These are phyloP conservation scores for Dolomedes plantarius DNA, from an alignment of 2,888 invertebrate genomes.

Conservation along the genomic window DNA sequence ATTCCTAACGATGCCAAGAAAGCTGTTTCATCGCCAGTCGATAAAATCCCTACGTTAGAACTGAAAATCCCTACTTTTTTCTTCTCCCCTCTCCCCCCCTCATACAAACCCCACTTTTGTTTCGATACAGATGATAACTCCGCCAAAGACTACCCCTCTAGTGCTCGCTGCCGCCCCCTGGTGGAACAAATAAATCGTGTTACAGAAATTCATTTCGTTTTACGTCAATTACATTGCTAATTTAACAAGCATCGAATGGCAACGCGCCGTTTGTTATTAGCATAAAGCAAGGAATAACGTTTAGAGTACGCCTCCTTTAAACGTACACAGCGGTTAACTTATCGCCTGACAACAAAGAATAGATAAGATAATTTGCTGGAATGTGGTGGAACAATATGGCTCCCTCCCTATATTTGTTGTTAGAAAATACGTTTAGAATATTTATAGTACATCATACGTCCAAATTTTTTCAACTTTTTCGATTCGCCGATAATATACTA, in stretches of 20 bases:
- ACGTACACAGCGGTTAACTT: too few species aligned
- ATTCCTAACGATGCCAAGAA: slow-evolving; percentile 5
- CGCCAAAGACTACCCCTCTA: slow-evolving; percentile 1
- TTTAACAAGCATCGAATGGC: background rate
- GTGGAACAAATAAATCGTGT: slow-evolving; percentile 1
- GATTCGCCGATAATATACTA: too few species aligned
- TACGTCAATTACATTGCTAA: background rate
- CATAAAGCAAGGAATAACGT: too few species aligned
- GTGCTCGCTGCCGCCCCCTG: slow-evolving; percentile 3
- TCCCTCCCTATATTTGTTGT: too few species aligned
- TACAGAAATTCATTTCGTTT: background rate
- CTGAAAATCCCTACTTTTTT: background rate
- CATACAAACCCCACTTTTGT: background rate
- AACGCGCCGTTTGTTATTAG: background rate
- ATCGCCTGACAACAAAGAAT: too few species aligned
- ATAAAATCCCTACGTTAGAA: slow-evolving; percentile 9
- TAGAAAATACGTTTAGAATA: too few species aligned
- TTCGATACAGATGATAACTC: slow-evolving; percentile 6
- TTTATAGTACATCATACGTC: too few species aligned
- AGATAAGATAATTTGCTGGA: too few species aligned
- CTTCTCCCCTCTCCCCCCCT: background rate
- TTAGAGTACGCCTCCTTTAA: too few species aligned
- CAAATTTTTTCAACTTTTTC: too few species aligned
- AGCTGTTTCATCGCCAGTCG: slow-evolving; percentile 11
- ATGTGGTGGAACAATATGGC: too few species aligned